phyloP scores from a whole-genome alignment of 1,140 invertebrate genomes.

The Galleria mellonella region DNA sequence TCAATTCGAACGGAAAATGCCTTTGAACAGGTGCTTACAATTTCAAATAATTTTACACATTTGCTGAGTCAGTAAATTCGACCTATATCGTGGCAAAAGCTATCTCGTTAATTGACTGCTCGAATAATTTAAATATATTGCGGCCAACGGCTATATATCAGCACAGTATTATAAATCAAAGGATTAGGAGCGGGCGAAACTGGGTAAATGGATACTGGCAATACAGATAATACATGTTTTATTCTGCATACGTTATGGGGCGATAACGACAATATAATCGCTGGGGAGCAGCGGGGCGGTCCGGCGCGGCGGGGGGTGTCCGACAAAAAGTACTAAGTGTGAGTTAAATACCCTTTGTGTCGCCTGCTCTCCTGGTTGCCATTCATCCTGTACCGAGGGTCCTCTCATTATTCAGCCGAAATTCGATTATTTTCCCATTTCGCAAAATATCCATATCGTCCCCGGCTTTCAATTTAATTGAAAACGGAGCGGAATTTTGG shows the following conservation, averaged over 20 bases:
- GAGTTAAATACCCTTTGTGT: conserved; percentile 72
- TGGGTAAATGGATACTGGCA: conserved; percentile 64
- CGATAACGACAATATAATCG: conserved; percentile 68
- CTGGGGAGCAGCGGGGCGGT: conserved; percentile 24
- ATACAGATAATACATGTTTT: conserved; percentile 53
- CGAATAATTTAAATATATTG: conserved; percentile 70
- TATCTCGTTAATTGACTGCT: conserved; percentile 69
- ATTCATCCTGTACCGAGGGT: conserved; percentile 52
- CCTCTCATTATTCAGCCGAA: conserved; percentile 70
- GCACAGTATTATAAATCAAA: conserved; percentile 66
- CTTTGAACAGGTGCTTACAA: conserved; percentile 1
- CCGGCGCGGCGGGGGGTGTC: conserved; percentile 29
- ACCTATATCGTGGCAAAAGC: conserved; percentile 47
- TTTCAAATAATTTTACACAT: neutral
- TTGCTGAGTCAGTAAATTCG: conserved; percentile 18
- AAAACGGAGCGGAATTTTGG: conserved; percentile 54
- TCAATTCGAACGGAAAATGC: conserved; percentile 8
- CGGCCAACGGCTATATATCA: conserved; percentile 57
- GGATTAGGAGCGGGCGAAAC: conserved; percentile 51
- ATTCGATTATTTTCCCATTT: conserved; percentile 74
- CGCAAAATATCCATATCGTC: conserved; percentile 69
- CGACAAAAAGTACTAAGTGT: conserved; percentile 69
- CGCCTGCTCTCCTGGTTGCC: conserved; percentile 47
- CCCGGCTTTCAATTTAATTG: conserved; percentile 65
- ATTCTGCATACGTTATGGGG: conserved; percentile 66